Conservation (phyloP, 1,140 invertebrate genomes). For the Polypedilum pembai region DNA sequence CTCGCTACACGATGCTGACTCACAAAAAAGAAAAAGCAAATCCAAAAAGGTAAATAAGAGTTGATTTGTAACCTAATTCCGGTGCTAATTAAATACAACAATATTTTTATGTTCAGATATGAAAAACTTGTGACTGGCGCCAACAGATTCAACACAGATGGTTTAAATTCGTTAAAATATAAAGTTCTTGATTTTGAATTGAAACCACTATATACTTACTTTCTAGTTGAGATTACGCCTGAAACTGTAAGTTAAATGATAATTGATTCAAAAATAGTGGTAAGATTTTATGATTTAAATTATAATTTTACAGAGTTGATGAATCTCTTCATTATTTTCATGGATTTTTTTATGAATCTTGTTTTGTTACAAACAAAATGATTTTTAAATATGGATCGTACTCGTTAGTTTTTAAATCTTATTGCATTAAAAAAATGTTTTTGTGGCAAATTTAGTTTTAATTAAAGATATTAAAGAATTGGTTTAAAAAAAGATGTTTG, state of each 20-base stretch:
- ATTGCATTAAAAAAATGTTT: no score
- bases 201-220: slow-evolving; percentile 66
- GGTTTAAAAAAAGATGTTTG: no score
- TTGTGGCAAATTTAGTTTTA: no score
- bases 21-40: slow-evolving; percentile 84
- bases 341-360: neutral
- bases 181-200: slow-evolving; percentile 59
- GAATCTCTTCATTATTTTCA: neutral
- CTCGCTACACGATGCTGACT: slow-evolving; percentile 82
- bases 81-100: slow-evolving; percentile 11
- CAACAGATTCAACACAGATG: slow-evolving; percentile 74
- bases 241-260: slow-evolving; percentile 3
- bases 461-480: no score
- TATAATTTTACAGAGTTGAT: neutral
- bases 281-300: neutral
- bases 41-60: slow-evolving; percentile 63
- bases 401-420: no score
- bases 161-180: slow-evolving; percentile 80
- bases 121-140: slow-evolving; percentile 75
- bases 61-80: slow-evolving; percentile 24
- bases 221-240: slow-evolving; percentile 54
- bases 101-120: slow-evolving; percentile 53
- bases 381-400: neutral
- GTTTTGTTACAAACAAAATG: neutral
- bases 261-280: neutral